Evolutionary conservation across 2,888 invertebrate genomes (phyloP).

Genomic region (Neria commutata): DNA sequence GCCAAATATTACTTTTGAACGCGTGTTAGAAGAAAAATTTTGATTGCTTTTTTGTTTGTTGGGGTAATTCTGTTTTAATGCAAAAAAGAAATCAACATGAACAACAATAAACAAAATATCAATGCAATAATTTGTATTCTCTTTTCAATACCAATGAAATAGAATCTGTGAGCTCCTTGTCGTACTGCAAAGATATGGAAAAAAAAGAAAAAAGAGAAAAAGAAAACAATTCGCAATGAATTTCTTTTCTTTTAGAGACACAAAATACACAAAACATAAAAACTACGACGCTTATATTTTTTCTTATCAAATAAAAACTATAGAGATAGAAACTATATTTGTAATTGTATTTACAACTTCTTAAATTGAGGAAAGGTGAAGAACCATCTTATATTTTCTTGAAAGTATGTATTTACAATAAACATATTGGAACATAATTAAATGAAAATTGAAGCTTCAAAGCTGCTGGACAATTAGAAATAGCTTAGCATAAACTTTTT

Average conservation of each 20-base stretch:
- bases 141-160: constrained; percentile 61
- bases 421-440: no score
- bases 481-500: no score
- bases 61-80: background rate
- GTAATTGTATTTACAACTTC: background rate
- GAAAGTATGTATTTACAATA: background rate
- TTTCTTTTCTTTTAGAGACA: constrained; percentile 7
- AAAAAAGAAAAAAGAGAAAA: constrained; percentile 35
- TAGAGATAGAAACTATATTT: background rate
- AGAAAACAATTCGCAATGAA: constrained; percentile 26
- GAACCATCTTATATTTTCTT: background rate
- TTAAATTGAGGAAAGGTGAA: background rate
- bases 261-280: background rate
- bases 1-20: no score
- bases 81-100: background rate
- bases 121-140: no score
- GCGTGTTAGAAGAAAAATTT: no score
- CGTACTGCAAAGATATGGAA: constrained; percentile 60
- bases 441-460: no score
- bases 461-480: no score
- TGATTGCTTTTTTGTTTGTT: background rate
- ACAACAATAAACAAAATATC: background rate
- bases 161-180: constrained; percentile 64
- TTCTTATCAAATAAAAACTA: background rate
- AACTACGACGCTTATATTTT: background rate